Base-by-base conservation (phyloP, 2,113 vertebrate species). In the Anser cygnoides region DNA sequence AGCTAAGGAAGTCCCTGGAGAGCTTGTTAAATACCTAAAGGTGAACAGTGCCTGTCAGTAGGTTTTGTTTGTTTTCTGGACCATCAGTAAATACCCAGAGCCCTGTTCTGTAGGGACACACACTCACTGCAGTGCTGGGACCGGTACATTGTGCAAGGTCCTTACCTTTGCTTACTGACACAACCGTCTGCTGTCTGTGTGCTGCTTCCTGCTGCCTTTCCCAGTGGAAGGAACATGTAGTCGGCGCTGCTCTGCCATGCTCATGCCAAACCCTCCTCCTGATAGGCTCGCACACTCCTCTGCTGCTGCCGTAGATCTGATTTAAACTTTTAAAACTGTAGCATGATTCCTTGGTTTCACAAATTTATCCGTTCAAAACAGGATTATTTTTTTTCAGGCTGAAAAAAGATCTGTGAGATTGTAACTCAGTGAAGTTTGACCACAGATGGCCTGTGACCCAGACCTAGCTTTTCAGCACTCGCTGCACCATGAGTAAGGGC, bases 11-110 rank as follows among this genome's bases (percentile, higher is more conserved):
- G 98, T 97, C 93, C 98, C 98, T 35, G 98, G 98, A 65, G 99
- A 99, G 44, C 99, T 99, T 15, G 96, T 99, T 87, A 99, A 99
- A 97, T 99, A 99, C 97, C 97, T 99, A 50, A 99, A 99, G 99
- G 99, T 99, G 95, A 97, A 84, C 68, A 55, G 39, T 52, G 79
- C 57, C 72, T 96, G 90, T 90, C 7, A 0, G 67, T 18, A 50
- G 91, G 88, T 81, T 84, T 89, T 3, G 0, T 44, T 74, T 71
- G 50, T 61, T 84, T 72, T 57, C 39, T 13, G 21, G 81, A 57
- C 63, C 75, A 25, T 41, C 52, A 37, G 35, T 44, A 61, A 73
- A 22, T 4, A 63, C 19, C 35, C 87, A 65, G 63, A n/a, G 71
- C 57, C 54, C 80, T 97, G 90, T 67, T 55, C 44, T 41, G 17